These are phyloP conservation scores for Aquatica leii DNA, from an alignment of 2,888 invertebrate species.

Conservation along the genomic window DNA sequence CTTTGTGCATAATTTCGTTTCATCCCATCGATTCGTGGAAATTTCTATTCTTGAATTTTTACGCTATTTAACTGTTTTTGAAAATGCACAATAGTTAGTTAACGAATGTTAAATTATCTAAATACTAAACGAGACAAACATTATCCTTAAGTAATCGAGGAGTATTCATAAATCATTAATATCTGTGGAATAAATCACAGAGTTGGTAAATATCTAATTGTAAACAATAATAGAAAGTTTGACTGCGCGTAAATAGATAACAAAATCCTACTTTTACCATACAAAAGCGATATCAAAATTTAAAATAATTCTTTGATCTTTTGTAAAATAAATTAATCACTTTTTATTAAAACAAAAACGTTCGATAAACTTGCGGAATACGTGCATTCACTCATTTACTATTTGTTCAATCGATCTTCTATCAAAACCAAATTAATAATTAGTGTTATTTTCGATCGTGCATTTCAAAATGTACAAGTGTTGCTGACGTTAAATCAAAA, in stretches of 20 bases:
- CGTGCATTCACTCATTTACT: neutral
- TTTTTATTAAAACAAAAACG: neutral
- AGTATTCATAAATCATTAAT: constrained; percentile 5
- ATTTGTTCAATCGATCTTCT: constrained; percentile 6
- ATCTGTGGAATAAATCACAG: constrained; percentile 4
- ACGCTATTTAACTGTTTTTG: neutral
- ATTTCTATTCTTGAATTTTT: neutral
- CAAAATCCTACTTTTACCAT: neutral
- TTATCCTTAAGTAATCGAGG: neutral
- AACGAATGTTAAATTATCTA: constrained; percentile 7
- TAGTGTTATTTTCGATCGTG: neutral
- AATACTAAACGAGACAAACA: constrained; percentile 7
- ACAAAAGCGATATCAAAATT: neutral
- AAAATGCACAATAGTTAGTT: constrained; percentile 10
- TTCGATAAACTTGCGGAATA: neutral
- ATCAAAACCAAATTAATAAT: constrained; percentile 5
- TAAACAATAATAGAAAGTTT: constrained; percentile 5
- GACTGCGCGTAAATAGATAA: constrained; percentile 1
- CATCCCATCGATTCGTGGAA: neutral
- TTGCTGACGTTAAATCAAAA: too few species aligned
- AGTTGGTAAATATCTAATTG: neutral
- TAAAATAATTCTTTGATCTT: constrained; percentile 7
- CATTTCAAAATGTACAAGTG: too few species aligned
- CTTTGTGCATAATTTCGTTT: constrained; percentile 4
- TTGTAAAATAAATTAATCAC: constrained; percentile 2